Evolutionary conservation across 2,113 vertebrate genomes (phyloP).

Genomic region (Alces alces): DNA sequence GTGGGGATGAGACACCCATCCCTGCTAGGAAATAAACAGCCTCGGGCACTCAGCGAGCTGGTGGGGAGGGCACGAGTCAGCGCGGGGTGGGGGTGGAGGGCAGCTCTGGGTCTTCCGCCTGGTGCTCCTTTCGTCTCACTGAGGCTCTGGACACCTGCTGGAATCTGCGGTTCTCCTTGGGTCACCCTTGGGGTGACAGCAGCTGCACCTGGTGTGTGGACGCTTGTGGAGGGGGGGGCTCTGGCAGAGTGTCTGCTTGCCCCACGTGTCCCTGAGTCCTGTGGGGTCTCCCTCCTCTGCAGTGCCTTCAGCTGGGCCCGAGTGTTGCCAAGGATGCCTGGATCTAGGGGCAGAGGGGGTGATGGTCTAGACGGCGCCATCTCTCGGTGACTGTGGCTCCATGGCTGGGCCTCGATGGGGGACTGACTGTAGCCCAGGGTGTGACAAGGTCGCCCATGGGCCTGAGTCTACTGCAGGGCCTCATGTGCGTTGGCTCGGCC

Average conservation of each 20-base stretch:
- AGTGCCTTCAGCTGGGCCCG: not conserved
- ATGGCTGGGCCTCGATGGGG: not conserved
- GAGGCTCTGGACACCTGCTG: not conserved
- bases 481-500: not conserved
- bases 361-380: not conserved
- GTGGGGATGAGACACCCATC: slow-evolving; percentile 57
- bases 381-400: not conserved
- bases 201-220: slow-evolving; percentile 23
- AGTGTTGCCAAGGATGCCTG: not conserved
- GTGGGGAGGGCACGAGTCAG: not conserved
- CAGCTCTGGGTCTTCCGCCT: not conserved
- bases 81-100: not conserved
- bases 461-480: not conserved
- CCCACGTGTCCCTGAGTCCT: not conserved
- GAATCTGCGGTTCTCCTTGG: not conserved
- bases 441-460: not conserved
- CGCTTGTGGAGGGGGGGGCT: not conserved
- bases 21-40: slow-evolving; percentile 68
- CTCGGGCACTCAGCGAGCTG: not conserved
- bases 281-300: not conserved
- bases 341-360: not conserved
- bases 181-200: not conserved
- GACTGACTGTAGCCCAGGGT: not conserved
- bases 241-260: not conserved
- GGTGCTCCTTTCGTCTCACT: not conserved